These are phyloP conservation scores for Python bivittatus DNA, from an alignment of 2,113 vertebrate genomes.

Conservation along the genomic window DNA sequence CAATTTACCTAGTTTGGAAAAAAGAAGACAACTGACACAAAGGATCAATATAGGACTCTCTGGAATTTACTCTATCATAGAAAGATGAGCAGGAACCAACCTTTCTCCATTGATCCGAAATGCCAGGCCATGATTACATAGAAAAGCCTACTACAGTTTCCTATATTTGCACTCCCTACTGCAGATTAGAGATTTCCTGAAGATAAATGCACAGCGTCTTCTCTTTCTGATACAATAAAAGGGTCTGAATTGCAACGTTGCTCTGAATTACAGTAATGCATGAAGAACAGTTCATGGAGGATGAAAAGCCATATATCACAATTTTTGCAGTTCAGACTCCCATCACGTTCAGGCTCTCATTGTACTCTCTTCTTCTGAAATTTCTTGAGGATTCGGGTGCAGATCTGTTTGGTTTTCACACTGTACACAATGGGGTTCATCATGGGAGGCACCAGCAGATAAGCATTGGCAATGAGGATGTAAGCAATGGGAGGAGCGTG, in stretches of 20 bases:
- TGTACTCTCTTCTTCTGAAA: background rate
- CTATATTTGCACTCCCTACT: background rate
- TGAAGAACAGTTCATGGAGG: no score
- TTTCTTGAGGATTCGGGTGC: background rate
- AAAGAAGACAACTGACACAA: no score
- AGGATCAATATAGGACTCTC: background rate
- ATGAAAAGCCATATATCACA: background rate
- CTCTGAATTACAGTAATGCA: background rate
- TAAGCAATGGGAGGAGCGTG: background rate
- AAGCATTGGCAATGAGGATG: slow-evolving; percentile 45
- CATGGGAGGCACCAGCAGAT: slow-evolving; percentile 37
- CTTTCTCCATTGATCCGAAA: background rate
- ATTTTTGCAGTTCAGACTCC: background rate
- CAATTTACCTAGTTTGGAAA: no score
- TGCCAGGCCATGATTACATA: background rate
- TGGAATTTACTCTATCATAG: background rate
- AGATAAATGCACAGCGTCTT: background rate
- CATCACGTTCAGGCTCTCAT: no score
- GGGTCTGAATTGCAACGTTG: background rate
- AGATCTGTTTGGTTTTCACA: slow-evolving; percentile 56
- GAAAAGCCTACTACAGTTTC: background rate
- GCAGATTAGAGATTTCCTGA: background rate
- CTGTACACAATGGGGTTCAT: slow-evolving; percentile 56
- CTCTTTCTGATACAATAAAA: background rate
- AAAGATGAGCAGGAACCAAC: background rate